phyloP scores from a whole-genome alignment of 2,888 invertebrate genomes.

The Rotaria sp. region DNA sequence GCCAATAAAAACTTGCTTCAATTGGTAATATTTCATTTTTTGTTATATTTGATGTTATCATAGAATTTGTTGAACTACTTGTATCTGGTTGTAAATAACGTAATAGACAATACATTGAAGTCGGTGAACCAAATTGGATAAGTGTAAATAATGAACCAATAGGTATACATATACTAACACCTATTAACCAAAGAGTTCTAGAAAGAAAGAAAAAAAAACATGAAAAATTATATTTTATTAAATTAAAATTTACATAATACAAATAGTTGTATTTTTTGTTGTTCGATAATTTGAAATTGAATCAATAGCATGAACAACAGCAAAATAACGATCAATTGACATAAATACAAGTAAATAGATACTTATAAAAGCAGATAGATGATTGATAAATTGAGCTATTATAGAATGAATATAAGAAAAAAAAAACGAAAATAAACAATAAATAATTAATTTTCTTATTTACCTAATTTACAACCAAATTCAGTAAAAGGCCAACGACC shows the following conservation, averaged over 20 bases:
- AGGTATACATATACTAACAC: neutral
- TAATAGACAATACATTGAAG: neutral
- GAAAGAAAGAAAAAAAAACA: too few species aligned
- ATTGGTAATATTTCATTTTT: too few species aligned
- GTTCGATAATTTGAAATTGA: neutral
- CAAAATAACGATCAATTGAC: slow-evolving; percentile 19
- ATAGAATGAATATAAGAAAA: neutral
- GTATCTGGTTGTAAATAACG: neutral
- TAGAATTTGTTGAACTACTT: too few species aligned
- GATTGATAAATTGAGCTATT: slow-evolving; percentile 9
- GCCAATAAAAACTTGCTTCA: too few species aligned
- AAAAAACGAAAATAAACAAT: neutral
- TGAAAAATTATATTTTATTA: neutral
- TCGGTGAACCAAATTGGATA: neutral
- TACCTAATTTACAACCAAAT: slow-evolving; percentile 25
- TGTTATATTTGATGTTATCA: too few species aligned
- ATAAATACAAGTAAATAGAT: slow-evolving; percentile 19
- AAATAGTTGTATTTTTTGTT: neutral
- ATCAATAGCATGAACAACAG: slow-evolving; percentile 17
- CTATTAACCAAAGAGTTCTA: neutral
- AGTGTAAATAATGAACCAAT: neutral
- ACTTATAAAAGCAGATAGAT: slow-evolving; percentile 24
- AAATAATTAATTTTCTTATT: neutral
- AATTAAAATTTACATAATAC: neutral
- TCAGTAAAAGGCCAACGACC: slow-evolving; percentile 1